These are phyloP conservation scores for Cyprinus carpio DNA, from an alignment of 2,113 vertebrate genomes.

Conservation along the genomic window DNA sequence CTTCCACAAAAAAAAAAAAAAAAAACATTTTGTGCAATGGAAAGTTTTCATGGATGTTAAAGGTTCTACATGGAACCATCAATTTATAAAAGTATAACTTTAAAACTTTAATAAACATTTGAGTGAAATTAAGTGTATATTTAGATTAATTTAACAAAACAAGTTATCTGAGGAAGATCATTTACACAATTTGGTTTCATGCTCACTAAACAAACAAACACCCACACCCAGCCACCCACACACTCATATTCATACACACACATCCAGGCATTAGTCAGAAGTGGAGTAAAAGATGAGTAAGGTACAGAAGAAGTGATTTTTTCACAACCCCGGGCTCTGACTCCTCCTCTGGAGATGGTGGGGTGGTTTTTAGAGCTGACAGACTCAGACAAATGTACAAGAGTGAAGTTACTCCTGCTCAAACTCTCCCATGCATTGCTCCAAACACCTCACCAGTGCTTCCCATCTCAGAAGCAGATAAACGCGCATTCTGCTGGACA, in stretches of 20 bases:
- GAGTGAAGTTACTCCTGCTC: slow-evolving; percentile 68
- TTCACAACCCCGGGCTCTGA: slow-evolving; percentile 63
- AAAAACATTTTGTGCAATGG: background rate
- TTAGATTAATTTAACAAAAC: background rate
- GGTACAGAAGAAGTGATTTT: slow-evolving; percentile 67
- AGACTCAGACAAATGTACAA: slow-evolving; percentile 77
- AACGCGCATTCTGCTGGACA: background rate
- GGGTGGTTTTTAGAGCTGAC: slow-evolving; percentile 86
- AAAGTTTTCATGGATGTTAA: background rate
- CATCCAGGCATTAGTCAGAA: slow-evolving; percentile 60
- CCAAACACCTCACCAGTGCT: background rate
- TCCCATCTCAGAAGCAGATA: slow-evolving; percentile 12
- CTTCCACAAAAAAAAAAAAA: too few relatives aligned
- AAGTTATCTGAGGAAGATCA: background rate
- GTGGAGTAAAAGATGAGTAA: slow-evolving; percentile 64
- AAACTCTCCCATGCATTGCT: slow-evolving; percentile 33
- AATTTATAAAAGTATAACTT: background rate
- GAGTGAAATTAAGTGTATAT: background rate
- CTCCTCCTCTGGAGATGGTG: slow-evolving; percentile 87
- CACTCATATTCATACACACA: slow-evolving; percentile 38
- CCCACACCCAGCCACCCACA: background rate
- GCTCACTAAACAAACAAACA: background rate
- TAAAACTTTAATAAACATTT: background rate
- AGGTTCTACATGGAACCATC: background rate
- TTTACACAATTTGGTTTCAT: background rate